Evolutionary conservation across 2,797 vertebrate genomes (phyloP).

Genomic region (Catharus ustulatus): DNA sequence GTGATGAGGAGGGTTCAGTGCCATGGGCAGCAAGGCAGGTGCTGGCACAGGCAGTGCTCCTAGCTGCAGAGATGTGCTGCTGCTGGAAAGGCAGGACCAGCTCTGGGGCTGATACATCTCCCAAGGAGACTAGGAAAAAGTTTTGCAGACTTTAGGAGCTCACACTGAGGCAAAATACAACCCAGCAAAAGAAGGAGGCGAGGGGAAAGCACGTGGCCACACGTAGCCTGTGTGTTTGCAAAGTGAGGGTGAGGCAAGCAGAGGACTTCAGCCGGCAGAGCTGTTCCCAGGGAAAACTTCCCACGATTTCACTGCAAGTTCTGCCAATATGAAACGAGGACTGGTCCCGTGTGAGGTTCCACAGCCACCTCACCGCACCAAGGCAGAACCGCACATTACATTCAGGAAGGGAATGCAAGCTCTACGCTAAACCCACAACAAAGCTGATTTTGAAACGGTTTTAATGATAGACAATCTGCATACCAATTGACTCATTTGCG

Average conservation of each 20-base stretch:
- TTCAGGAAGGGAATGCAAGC: conserved; percentile 48
- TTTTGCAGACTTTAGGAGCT: not conserved
- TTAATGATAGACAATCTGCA: conserved; percentile 80
- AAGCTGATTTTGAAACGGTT: conserved; percentile 73
- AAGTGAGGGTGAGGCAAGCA: not conserved
- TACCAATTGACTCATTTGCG: conserved; percentile 74
- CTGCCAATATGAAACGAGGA: not conserved
- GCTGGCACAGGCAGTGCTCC: rapidly evolving
- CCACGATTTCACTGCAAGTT: not conserved
- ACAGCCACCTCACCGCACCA: not conserved
- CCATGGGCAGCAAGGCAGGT: not conserved
- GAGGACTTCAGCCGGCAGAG: not conserved
- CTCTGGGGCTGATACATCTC: not conserved
- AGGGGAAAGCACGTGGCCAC: not conserved
- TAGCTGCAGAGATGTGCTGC: not conserved
- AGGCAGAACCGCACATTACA: conserved; percentile 6
- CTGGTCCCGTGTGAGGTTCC: not conserved
- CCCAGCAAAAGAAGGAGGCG: rapidly evolving
- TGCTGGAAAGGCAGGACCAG: not conserved
- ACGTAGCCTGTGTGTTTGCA: rapidly evolving
- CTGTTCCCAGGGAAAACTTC: not conserved
- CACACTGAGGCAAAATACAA: not conserved
- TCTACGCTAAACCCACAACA: conserved; percentile 62
- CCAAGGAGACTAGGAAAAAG: not conserved
- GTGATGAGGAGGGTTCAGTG: not conserved